Evolutionary conservation across 2,797 vertebrate species (phyloP).

Genomic region (Ficedula albicollis): DNA sequence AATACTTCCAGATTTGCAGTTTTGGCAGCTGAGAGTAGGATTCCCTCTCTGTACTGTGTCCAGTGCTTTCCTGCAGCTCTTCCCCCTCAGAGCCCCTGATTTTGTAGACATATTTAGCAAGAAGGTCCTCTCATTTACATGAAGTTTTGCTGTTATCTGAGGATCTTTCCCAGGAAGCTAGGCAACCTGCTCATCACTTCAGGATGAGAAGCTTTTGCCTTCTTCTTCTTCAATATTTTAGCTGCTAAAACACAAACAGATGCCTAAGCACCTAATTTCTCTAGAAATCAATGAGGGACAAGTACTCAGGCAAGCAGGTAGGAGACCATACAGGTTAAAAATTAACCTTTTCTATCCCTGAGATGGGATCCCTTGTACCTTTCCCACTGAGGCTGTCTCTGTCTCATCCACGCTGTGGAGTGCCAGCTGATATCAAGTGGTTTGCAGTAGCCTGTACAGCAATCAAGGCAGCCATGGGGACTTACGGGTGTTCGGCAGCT

Average conservation of each 20-base stretch:
- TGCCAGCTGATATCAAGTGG: rapidly evolving
- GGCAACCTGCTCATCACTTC: neutral
- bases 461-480: rapidly evolving
- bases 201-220: neutral
- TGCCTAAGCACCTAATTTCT: neutral
- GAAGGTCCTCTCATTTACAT: neutral
- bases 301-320: neutral
- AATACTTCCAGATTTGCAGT: constrained; percentile 53
- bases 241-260: neutral
- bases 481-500: neutral
- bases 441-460: neutral
- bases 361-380: neutral
- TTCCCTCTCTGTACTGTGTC: constrained; percentile 53
- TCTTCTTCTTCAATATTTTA: neutral
- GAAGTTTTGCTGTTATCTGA: neutral
- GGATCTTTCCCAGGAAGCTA: neutral
- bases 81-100: constrained; percentile 32
- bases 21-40: constrained; percentile 55
- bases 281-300: neutral
- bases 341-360: neutral
- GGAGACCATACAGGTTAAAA: neutral
- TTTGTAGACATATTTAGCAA: neutral
- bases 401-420: rapidly evolving
- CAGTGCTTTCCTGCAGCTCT: constrained; percentile 27
- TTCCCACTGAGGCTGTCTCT: neutral